Base-by-base conservation (phyloP, 2,888 invertebrate species). In the Drosophila vallismaia region DNA sequence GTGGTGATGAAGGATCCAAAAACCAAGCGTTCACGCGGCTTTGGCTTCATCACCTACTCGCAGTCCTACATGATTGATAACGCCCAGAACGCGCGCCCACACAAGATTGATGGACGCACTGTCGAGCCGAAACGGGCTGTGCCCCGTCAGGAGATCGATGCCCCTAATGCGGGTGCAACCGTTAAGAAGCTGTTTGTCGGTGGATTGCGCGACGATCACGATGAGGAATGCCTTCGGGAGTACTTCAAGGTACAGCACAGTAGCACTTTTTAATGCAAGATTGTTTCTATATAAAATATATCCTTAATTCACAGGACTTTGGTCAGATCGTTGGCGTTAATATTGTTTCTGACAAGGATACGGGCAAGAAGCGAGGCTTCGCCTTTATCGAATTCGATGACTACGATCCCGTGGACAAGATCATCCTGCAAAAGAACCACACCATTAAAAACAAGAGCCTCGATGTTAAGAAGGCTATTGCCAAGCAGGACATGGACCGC, bases 61-160 rank as follows among this genome's bases (percentile, higher is more conserved):
- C 93, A 95, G 71, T 96, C 97, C 1, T 95, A 96, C 69, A 97
- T 97, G 98, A 97, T 99, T n/a, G 98, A 99, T 92, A 97, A 97
- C 90, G 98, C 99, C 4, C 99, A 99, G 90, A 94, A 93, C 86
- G 95, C 95, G 14, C 93, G 96, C 56, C 99, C 99, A 0, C 99
- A 99, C 89, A 95, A 95, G 89, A 97, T 99, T 68, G 98, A 98
- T 92, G 97, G 97, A 52, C 94, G 94, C 82, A 95, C 97, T 52
- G 98, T 99, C 0, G 99, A 99, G 92, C 97, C 99, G 0, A 99
- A 99, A 91, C 93, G 99, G 79, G 99, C 99, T 29, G 98, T 99
- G 29, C 99, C 99, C 3, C 94, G 98, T 45, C 95, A 96, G 92
- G 97, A 97, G 90, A 97, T 98, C 79, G 97, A 96, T 69, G 94